phyloP scores from a whole-genome alignment of 2,113 vertebrate species.

The Leptobrachium leishanense region DNA sequence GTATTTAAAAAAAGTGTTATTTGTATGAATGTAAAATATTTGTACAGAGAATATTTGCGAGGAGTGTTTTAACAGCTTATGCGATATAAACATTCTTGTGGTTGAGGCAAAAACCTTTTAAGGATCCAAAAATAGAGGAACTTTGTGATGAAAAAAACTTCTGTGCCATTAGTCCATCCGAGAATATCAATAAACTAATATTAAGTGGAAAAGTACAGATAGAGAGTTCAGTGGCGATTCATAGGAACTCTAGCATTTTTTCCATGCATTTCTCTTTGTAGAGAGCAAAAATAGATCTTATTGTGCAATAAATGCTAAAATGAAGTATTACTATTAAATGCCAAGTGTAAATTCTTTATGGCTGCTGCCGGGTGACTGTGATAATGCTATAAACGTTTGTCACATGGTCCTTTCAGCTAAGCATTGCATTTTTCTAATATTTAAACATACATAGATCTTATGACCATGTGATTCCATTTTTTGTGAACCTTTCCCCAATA shows the following conservation, averaged over 20 bases:
- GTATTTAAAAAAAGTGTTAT: background rate
- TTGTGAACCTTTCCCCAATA: no score
- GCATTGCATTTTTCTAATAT: no score
- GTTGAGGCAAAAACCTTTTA: constrained; percentile 42
- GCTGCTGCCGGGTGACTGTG: no score
- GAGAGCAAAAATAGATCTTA: no score
- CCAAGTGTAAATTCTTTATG: no score
- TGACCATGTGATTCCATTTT: no score
- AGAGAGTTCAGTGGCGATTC: constrained; percentile 8
- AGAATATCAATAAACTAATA: constrained; percentile 39
- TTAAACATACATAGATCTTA: no score
- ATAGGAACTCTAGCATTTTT: background rate
- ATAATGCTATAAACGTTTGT: no score
- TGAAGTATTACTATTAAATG: no score
- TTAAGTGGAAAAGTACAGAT: constrained; percentile 21
- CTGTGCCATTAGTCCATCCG: constrained; percentile 38
- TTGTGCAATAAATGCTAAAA: no score
- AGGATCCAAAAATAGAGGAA: constrained; percentile 37
- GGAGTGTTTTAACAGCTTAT: constrained; percentile 28
- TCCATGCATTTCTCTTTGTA: no score
- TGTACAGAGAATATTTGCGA: constrained; percentile 16
- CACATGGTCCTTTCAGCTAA: no score
- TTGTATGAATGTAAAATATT: background rate
- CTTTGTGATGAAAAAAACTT: constrained; percentile 23
- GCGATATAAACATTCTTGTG: constrained; percentile 39